These are phyloP conservation scores for Hydrolagus colliei DNA, from an alignment of 2,797 vertebrate species.

Conservation along the genomic window DNA sequence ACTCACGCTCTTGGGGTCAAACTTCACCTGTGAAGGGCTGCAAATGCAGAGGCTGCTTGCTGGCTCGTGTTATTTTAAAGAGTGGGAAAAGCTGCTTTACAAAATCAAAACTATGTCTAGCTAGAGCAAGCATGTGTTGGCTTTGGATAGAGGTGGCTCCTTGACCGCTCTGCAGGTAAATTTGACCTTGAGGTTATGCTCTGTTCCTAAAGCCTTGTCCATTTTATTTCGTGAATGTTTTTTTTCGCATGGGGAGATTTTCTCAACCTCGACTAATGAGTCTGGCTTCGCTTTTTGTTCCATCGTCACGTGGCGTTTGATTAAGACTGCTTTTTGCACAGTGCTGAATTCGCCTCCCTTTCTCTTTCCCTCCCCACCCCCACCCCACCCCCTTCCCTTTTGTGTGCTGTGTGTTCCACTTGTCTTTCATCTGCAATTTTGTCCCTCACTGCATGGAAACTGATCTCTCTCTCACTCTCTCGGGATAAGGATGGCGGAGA, in stretches of 20 bases:
- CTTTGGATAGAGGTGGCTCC: too few species aligned
- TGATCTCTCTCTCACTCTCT: constrained; percentile 45
- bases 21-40: not conserved
- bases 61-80: not conserved
- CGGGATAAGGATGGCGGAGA: not conserved
- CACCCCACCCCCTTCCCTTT: not conserved
- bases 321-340: constrained; percentile 36
- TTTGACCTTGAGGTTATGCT: too few species aligned
- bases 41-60: not conserved
- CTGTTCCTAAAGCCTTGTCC: too few species aligned
- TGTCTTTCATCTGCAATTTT: constrained; percentile 43
- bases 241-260: accelerated
- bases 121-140: not conserved
- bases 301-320: not conserved
- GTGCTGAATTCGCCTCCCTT: not conserved
- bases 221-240: too few species aligned
- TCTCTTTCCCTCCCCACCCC: not conserved
- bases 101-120: not conserved
- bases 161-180: too few species aligned
- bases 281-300: constrained; percentile 32
- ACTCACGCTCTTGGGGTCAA: not conserved
- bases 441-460: constrained; percentile 50
- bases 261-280: too few species aligned
- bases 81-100: not conserved
- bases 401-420: constrained; percentile 37